These are phyloP conservation scores for Paramisgurnus dabryanus DNA, from an alignment of 2,113 vertebrate species.

Conservation along the genomic window DNA sequence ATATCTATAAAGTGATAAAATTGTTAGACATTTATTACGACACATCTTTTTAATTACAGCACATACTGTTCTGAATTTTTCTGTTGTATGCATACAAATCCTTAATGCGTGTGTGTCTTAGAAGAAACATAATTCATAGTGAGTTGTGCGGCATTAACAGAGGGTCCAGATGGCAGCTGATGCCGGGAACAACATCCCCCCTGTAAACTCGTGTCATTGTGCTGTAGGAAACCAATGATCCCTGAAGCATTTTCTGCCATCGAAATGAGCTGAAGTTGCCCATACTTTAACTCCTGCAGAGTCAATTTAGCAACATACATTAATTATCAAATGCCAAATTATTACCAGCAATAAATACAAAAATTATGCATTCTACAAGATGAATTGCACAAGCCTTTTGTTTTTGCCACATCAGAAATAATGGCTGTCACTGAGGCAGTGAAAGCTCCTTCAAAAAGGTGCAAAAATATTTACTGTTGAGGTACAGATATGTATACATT, in stretches of 20 bases:
- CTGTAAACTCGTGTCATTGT: conserved; percentile 70
- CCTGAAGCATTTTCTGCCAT: conserved; percentile 70
- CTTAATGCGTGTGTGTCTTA: conserved; percentile 2
- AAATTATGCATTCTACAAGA: background rate
- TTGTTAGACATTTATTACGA: background rate
- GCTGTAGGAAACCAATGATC: conserved; percentile 69
- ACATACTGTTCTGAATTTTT: background rate
- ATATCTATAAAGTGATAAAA: background rate
- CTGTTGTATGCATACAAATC: background rate
- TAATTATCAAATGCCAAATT: conserved; percentile 51
- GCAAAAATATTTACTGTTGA: too few relatives aligned
- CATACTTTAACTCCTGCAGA: conserved; percentile 50
- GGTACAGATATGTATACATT: too few relatives aligned
- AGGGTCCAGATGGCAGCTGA: conserved; percentile 65
- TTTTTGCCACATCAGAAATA: too few relatives aligned
- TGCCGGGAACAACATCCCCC: conserved; percentile 62
- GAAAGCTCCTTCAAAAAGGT: too few relatives aligned
- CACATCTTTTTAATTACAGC: background rate
- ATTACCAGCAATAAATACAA: conserved; percentile 30
- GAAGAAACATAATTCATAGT: conserved; percentile 37
- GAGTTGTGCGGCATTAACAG: conserved; percentile 25
- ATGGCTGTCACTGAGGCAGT: too few relatives aligned
- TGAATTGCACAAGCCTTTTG: background rate
- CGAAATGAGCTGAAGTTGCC: conserved; percentile 54
- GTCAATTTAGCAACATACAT: conserved; percentile 57